Base-by-base conservation (phyloP, 1,140 invertebrate genomes). In the Anoplolepis gracilipes region DNA sequence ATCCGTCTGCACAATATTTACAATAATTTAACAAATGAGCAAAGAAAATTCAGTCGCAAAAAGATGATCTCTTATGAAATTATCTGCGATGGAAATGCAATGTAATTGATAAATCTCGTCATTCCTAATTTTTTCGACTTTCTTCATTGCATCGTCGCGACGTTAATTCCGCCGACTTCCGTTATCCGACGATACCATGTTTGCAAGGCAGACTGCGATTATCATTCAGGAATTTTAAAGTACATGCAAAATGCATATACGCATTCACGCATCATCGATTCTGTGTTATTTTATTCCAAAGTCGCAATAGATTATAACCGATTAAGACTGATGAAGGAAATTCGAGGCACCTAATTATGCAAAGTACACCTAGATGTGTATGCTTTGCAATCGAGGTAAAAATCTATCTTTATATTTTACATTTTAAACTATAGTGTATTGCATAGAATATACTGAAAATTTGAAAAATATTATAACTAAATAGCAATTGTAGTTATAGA, bases 161-260 rank as follows among this genome's bases (percentile, higher is more conserved):
- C 65, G 19, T 72, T 72, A 70, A 81, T 81, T 81, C n/a, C 49
- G 46, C 36, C 65, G 36, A 72, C 49, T 81, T 81, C 65, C 65
- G 78, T 72, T 79, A 67, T 16, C 0, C 16, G 61, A 46, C 16
- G 30, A 39, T 77, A 46, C 2, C 36, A 13, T 25, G 22, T 13
- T 70, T 6, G 49, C 30, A 25, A 57, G 33, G 6, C 49, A n/a
- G 25, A 55, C 19, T 4, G 49, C 22, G 65, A 72, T 81, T 81
- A 81, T 81, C 19, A 81, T 28, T 57, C 33, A 81, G 65, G 77
- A 70, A 81, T 81, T 39, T 33, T 11, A 1, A 70, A 57, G 22
- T 42, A 11, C 62, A 55, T n/a, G 49, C 49, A 16, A 57, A 55
- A 16, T 53, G 65, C 49, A 30, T 8, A 19, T 30, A 39, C 2